Evolutionary conservation across 2,888 invertebrate species (phyloP), one percentile per base, ranked within the genome.

Genomic region (Neoascia interrupta): DNA sequence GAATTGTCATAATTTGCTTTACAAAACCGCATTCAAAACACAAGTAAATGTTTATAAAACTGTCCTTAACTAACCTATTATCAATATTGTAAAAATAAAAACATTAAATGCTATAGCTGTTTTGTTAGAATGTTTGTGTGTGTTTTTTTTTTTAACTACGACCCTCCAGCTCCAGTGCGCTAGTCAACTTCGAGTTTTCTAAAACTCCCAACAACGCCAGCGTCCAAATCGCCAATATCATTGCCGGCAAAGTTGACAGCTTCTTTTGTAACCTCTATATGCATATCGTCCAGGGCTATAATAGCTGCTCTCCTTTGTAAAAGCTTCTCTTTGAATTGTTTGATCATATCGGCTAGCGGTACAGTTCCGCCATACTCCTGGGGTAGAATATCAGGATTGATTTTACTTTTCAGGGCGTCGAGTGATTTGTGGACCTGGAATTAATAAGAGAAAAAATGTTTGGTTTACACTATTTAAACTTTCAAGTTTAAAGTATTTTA

Each of bases 291-390:
- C 73, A 95, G 88, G 5, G 93, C 93, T 53, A 94, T 87, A 45
- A 95, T 89, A 10, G 92, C 91, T 19, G 92, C 91, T 82, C 94
- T 91, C 68, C 91, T 92, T 79, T 92, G 91, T 69, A 91, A 87
- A 41, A 95, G 87, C 60, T 91, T 91, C 31, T 90, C 88, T 85
- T 95, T 94, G 80, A 95, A 91, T 84, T 91, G 91, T 87, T 93
- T 92, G 75, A 96, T 93, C 95, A 97, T 96, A 54, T 95, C 94
- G 21, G 90, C 90, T 54, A 96, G 88, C 13, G 96, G 94, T 15
- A 95, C 91, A 15, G 92, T 92, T n/a, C 96, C 96, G 5, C 96
- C 96, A 85, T 96, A 96, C 88, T 97, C 96, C 87, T 94, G 93
- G 0, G 96, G 96, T 81, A 97, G 88, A 83, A 96, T 94, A 72